A percentile compares a stretch with the other conserved stretches of the same genome.
Conservation (phyloP, 1,140 invertebrate species). For the Aphelinus atriplicis region DNA sequence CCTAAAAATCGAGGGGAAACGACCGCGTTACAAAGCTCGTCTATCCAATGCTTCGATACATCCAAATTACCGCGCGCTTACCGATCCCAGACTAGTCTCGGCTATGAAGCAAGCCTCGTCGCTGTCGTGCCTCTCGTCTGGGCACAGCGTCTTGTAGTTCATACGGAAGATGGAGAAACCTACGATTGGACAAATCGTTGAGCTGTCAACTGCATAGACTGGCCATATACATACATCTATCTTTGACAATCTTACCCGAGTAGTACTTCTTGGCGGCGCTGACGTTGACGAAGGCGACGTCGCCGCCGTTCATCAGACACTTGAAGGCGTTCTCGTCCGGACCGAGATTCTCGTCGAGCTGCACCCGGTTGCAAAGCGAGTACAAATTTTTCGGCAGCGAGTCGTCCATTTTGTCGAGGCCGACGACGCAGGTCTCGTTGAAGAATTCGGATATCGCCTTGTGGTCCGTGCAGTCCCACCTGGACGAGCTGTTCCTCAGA, state of each 20-base stretch:
- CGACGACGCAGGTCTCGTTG: conserved; percentile 70
- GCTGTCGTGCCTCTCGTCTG: conserved; percentile 58
- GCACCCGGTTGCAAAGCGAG: conserved; percentile 45
- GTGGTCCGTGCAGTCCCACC: conserved; percentile 59
- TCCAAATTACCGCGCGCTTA: conserved; percentile 37
- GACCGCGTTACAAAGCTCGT: too few relatives aligned
- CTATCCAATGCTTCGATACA: not conserved
- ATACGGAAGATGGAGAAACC: conserved; percentile 39
- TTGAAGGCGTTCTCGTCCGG: conserved; percentile 73
- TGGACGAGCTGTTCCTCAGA: conserved; percentile 56
- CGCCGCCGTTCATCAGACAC: conserved; percentile 80
- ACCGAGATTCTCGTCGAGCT: conserved; percentile 18
- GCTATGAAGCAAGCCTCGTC: conserved; percentile 73
- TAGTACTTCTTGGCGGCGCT: conserved; percentile 74
- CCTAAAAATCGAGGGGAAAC: conserved; percentile 48
- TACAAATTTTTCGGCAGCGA: conserved; percentile 50
- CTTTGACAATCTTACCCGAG: conserved; percentile 57
- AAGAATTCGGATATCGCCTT: conserved; percentile 71
- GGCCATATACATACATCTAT: not conserved
- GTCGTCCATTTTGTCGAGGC: conserved; percentile 48
- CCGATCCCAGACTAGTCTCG: conserved; percentile 72
- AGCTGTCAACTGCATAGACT: conserved; percentile 18
- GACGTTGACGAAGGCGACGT: conserved; percentile 87
- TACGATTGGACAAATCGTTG: not conserved
- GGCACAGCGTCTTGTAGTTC: conserved; percentile 65